These are phyloP conservation scores for Nudaria mundana DNA, from an alignment of 2,888 invertebrate genomes.

Conservation along the genomic window DNA sequence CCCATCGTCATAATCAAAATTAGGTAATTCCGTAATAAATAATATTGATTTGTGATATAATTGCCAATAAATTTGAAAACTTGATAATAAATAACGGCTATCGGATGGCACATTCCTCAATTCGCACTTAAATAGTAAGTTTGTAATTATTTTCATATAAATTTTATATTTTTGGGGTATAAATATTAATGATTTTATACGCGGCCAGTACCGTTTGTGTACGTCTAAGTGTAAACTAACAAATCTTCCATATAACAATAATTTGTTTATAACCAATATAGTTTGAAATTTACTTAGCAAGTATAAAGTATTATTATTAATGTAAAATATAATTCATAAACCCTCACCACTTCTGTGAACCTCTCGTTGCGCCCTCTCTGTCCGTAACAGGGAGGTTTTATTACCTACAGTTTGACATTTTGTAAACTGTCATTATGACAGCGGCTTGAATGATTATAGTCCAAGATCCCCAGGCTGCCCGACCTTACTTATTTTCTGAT, in stretches of 20 bases:
- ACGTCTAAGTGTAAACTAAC: conserved; percentile 35
- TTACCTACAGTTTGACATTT: too few relatives aligned
- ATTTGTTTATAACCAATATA: conserved; percentile 46
- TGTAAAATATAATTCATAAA: conserved; percentile 53
- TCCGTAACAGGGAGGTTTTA: too few relatives aligned
- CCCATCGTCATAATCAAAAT: conserved; percentile 12
- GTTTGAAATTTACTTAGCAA: conserved; percentile 61
- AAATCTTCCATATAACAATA: conserved; percentile 66
- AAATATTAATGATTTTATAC: conserved; percentile 52
- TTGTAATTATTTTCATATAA: conserved; percentile 69
- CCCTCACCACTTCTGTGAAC: too few relatives aligned
- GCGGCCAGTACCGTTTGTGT: conserved; percentile 31
- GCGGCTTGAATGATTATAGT: too few relatives aligned
- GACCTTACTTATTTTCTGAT: too few relatives aligned
- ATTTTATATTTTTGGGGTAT: conserved; percentile 63
- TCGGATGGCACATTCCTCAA: conserved; percentile 58
- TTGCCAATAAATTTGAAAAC: conserved; percentile 63
- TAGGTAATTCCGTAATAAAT: conserved; percentile 38
- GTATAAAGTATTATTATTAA: conserved; percentile 64
- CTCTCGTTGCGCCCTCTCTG: too few relatives aligned
- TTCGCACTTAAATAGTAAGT: conserved; percentile 58
- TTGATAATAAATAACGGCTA: conserved; percentile 39
- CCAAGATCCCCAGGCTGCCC: too few relatives aligned
- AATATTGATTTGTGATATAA: conserved; percentile 72
- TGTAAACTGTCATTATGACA: too few relatives aligned